A percentile compares a stretch with the other conserved stretches of the same genome.
phyloP scores from a whole-genome alignment of 2,888 invertebrate genomes.

The Gryllus longicercus region DNA sequence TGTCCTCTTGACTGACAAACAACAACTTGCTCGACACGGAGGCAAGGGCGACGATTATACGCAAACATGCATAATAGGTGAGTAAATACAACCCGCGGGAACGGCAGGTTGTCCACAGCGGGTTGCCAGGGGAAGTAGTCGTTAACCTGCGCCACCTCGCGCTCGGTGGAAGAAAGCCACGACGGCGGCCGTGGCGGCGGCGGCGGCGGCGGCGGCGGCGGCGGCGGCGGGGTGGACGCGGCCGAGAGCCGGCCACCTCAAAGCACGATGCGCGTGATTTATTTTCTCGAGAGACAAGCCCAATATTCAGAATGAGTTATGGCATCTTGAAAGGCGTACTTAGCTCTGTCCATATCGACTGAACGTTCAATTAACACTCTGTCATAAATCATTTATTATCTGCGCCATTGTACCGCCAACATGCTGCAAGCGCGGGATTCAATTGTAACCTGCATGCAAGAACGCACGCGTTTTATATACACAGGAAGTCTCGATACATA shows the following conservation, averaged over 20 bases:
- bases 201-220: background rate
- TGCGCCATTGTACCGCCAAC: slow-evolving; percentile 5
- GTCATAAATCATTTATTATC: slow-evolving; percentile 17
- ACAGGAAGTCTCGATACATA: too few species aligned
- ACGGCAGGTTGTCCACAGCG: too few species aligned
- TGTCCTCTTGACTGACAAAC: too few species aligned
- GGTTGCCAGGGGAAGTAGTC: too few species aligned
- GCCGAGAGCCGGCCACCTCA: background rate
- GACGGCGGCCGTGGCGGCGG: too few species aligned
- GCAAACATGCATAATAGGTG: too few species aligned
- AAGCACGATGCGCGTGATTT: background rate
- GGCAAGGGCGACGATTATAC: too few species aligned
- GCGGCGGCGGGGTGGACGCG: background rate
- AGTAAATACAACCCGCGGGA: too few species aligned
- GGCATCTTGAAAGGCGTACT: slow-evolving; percentile 17
- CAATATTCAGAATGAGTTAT: slow-evolving; percentile 17
- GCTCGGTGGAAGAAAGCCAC: too few species aligned
- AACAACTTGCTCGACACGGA: too few species aligned
- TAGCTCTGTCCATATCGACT: slow-evolving; percentile 17
- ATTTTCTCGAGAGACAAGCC: slow-evolving; percentile 17
- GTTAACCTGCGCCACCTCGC: too few species aligned
- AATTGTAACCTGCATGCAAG: background rate
- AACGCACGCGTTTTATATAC: too few species aligned
- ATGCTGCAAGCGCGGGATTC: background rate
- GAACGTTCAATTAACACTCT: slow-evolving; percentile 11